Evolutionary conservation across 2,797 vertebrate genomes (phyloP).

Genomic region (Sebastes ruberrimus): DNA sequence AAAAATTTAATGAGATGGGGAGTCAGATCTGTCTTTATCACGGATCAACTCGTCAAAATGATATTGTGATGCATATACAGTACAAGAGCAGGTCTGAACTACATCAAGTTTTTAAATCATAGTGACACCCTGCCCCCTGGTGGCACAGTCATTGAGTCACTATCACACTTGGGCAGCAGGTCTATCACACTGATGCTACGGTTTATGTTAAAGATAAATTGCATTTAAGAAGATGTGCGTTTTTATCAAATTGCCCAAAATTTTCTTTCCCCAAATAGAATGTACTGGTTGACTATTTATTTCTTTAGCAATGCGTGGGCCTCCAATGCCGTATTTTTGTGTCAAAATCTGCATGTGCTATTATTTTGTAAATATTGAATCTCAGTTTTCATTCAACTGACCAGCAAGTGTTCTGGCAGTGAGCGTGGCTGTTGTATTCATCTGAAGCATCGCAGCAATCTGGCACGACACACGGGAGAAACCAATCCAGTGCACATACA

Average conservation of each 20-base stretch:
- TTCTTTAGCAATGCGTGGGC: background rate
- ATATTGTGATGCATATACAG: conserved; percentile 19
- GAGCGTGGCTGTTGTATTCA: conserved; percentile 78
- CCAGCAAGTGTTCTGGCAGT: conserved; percentile 82
- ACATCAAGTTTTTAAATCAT: conserved; percentile 21
- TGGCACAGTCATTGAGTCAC: conserved; percentile 56
- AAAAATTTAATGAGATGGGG: conserved; percentile 14
- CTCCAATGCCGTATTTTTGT: conserved; percentile 1
- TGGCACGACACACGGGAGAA: conserved; percentile 53
- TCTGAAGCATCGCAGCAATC: conserved; percentile 84
- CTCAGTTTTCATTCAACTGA: conserved; percentile 63
- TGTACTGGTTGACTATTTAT: background rate
- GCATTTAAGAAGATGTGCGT: background rate
- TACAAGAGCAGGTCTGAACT: background rate
- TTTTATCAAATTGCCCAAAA: background rate
- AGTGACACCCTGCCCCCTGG: conserved; percentile 80
- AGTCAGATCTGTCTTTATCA: conserved; percentile 30
- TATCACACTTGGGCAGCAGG: background rate
- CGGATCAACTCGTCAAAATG: conserved; percentile 29
- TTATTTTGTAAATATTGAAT: conserved; percentile 49
- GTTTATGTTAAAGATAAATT: background rate
- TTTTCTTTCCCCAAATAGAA: background rate
- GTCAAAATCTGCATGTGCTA: conserved; percentile 44
- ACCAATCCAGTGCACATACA: conserved; percentile 33
- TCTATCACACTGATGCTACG: background rate